phyloP scores from a whole-genome alignment of 2,888 invertebrate species.

The Allolobophora icterica region DNA sequence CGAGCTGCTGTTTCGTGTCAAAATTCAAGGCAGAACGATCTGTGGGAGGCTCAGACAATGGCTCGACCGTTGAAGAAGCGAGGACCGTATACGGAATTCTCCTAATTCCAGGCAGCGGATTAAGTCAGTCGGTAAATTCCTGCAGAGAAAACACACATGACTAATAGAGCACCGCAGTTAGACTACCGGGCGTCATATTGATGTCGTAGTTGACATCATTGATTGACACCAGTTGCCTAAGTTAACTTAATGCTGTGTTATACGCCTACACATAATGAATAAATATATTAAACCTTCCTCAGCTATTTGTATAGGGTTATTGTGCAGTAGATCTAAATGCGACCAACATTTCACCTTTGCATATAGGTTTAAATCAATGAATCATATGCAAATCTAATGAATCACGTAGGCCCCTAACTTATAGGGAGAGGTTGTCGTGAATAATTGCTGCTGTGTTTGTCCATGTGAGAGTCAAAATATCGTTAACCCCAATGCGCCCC shows the following conservation, averaged over 20 bases:
- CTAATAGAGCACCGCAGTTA: slow-evolving; percentile 3
- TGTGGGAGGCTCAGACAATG: background rate
- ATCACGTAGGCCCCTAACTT: too few relatives aligned
- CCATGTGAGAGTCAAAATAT: background rate
- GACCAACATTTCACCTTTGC: background rate
- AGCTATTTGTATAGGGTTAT: background rate
- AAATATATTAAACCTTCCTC: background rate
- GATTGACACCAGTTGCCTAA: too few relatives aligned
- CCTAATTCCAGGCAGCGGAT: slow-evolving; percentile 17
- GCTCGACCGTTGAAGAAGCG: background rate
- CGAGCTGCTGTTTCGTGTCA: slow-evolving; percentile 6
- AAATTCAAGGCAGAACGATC: background rate
- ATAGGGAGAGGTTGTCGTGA: too few relatives aligned
- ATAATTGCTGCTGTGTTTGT: background rate
- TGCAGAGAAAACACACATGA: background rate
- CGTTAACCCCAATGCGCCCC: background rate
- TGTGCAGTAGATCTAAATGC: too few relatives aligned
- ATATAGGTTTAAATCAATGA: background rate
- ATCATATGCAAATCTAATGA: background rate
- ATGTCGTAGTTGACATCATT: background rate
- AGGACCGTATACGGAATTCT: background rate
- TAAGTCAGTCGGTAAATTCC: background rate
- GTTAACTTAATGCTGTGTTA: too few relatives aligned
- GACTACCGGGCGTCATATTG: background rate
- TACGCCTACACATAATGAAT: background rate